A percentile compares a stretch with the other conserved stretches of the same genome.
Conservation (phyloP, 2,113 vertebrate genomes). For the Merops nubicus region DNA sequence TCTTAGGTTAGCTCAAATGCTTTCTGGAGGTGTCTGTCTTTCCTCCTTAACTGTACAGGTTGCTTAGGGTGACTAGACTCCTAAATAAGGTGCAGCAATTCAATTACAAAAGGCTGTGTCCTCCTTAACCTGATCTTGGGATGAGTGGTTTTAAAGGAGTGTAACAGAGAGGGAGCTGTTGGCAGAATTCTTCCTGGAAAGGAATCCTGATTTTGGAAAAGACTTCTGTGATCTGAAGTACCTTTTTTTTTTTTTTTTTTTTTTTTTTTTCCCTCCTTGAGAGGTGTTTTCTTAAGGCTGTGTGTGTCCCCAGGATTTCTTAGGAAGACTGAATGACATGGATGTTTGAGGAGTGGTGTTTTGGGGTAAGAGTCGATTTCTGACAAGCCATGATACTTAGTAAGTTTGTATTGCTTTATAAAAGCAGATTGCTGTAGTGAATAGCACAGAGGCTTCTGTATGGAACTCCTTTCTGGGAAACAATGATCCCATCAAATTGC, state of each 20-base stretch:
- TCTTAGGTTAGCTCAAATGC: background rate
- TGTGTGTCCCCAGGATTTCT: background rate
- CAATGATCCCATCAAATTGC: constrained; percentile 58
- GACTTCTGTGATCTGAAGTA: background rate
- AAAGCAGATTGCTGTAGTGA: background rate
- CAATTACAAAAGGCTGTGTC: background rate
- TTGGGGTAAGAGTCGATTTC: background rate
- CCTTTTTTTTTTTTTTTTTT: too few species aligned
- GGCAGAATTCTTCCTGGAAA: background rate
- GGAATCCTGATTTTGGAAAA: background rate
- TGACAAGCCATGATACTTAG: background rate
- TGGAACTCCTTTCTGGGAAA: constrained; percentile 32
- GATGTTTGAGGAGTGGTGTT: background rate
- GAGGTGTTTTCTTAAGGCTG: background rate
- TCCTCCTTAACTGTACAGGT: background rate
- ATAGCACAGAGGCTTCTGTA: background rate
- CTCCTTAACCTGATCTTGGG: background rate
- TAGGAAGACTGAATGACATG: background rate
- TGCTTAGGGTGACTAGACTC: constrained; percentile 1
- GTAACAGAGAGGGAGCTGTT: background rate
- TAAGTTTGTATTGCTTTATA: background rate
- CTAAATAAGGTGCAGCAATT: background rate
- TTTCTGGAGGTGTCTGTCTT: background rate
- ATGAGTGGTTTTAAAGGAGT: background rate
- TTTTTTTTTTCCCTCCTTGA: background rate